Evolutionary conservation across 2,113 vertebrate species (phyloP).

Genomic region (Edolisoma coerulescens): DNA sequence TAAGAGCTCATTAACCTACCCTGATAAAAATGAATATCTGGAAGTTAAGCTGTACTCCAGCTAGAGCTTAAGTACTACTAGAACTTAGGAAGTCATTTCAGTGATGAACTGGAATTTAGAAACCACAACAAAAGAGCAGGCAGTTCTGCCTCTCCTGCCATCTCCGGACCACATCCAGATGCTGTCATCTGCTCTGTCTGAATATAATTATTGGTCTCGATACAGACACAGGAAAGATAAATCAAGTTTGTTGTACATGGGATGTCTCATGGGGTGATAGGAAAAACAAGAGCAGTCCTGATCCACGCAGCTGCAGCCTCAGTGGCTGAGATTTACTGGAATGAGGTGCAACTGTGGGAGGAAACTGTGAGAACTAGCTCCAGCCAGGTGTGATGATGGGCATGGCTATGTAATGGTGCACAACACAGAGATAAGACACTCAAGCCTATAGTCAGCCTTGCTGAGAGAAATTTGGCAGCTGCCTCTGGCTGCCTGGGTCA

Average conservation of each 20-base stretch:
- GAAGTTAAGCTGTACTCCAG: not conserved
- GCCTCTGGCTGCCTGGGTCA: not conserved
- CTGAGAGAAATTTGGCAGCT: not conserved
- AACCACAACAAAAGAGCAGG: not conserved
- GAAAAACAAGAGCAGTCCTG: not conserved
- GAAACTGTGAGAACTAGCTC: not conserved
- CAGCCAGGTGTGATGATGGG: not conserved
- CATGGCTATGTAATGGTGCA: not conserved
- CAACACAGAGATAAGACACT: not conserved
- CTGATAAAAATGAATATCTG: not conserved
- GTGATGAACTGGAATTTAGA: not conserved
- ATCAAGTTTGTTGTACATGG: not conserved
- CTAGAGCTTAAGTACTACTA: not conserved
- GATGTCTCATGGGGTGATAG: not conserved
- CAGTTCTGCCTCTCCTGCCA: not conserved
- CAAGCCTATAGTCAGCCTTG: not conserved
- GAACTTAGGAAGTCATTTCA: not conserved
- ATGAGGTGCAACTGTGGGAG: not conserved
- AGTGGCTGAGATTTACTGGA: not conserved
- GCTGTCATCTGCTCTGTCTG: not conserved
- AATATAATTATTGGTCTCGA: not conserved
- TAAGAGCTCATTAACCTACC: not conserved
- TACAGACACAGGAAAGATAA: not conserved
- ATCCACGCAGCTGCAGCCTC: not conserved
- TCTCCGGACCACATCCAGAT: not conserved